A percentile compares a stretch with the other conserved stretches of the same genome.
Evolutionary conservation across 2,113 vertebrate species (phyloP).

Genomic region (Cyprinodon variegatus): DNA sequence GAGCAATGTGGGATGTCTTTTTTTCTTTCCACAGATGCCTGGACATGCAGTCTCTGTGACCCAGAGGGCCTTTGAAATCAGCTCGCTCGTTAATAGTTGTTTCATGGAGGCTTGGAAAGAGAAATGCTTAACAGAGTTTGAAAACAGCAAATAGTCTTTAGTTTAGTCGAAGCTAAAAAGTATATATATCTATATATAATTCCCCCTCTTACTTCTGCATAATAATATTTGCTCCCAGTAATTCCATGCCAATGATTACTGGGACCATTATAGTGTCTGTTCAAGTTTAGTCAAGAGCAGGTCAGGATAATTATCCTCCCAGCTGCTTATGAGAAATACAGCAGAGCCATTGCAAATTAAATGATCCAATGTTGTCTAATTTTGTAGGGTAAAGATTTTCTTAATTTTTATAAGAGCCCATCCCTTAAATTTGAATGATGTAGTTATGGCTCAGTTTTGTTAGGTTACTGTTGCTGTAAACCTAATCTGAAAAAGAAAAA

Average conservation of each 20-base stretch:
- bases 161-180: conserved; percentile 41
- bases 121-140: conserved; percentile 36
- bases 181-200: conserved; percentile 28
- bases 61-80: conserved; percentile 63
- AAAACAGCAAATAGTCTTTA: conserved; percentile 51
- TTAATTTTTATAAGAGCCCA: not conserved
- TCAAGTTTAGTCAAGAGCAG: conserved; percentile 6
- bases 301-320: conserved; percentile 2
- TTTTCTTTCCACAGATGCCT: conserved; percentile 48
- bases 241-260: conserved; percentile 16
- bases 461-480: not conserved
- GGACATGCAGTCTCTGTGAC: conserved; percentile 45
- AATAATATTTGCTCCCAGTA: conserved; percentile 23
- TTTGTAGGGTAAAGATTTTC: not conserved
- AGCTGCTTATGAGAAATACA: conserved; percentile 42
- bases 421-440: not conserved
- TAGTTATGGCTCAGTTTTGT: not conserved
- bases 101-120: conserved; percentile 37
- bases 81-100: conserved; percentile 63
- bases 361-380: conserved; percentile 15
- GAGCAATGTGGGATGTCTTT: conserved; percentile 47
- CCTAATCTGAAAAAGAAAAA: not conserved
- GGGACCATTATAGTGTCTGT: not conserved
- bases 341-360: conserved; percentile 31
- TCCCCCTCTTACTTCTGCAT: conserved; percentile 31